phyloP scores from a whole-genome alignment of 2,113 vertebrate species.

The Geococcyx californianus region DNA sequence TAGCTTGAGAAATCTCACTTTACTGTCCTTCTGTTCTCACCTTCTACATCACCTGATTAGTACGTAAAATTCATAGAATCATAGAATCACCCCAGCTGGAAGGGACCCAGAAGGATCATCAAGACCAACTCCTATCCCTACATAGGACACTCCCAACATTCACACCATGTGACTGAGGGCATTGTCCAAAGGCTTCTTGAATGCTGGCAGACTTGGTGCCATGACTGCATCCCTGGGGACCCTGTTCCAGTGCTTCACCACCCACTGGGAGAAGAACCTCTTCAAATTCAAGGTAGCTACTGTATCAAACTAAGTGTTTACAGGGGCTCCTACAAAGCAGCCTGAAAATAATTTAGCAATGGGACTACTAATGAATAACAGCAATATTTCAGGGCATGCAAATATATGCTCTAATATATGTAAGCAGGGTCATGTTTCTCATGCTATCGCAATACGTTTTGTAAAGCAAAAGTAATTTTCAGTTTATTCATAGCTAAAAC shows the following conservation, averaged over 20 bases:
- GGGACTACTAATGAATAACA: background rate
- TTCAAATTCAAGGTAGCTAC: background rate
- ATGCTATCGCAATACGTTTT: background rate
- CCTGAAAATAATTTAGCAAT: background rate
- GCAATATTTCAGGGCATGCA: background rate
- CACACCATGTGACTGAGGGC: too few relatives aligned
- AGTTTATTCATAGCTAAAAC: background rate
- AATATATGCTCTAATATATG: background rate
- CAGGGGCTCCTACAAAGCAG: background rate
- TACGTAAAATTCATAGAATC: too few relatives aligned
- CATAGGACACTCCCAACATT: too few relatives aligned
- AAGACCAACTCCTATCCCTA: too few relatives aligned
- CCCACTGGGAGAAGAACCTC: too few relatives aligned
- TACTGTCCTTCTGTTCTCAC: background rate
- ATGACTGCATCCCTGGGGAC: too few relatives aligned
- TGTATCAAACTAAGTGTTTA: background rate
- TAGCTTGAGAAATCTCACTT: background rate
- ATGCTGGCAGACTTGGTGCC: too few relatives aligned
- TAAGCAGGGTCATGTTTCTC: background rate
- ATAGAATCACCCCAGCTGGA: too few relatives aligned
- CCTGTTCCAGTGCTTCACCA: too few relatives aligned
- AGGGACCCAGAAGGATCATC: too few relatives aligned
- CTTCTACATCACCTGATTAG: background rate
- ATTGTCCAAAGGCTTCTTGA: too few relatives aligned
- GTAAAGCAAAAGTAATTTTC: background rate